Percentiles rank a stretch among this genome's conserved stretches.
Conservation (phyloP, 2,888 invertebrate species). For the Mesorhabditis sp. region DNA sequence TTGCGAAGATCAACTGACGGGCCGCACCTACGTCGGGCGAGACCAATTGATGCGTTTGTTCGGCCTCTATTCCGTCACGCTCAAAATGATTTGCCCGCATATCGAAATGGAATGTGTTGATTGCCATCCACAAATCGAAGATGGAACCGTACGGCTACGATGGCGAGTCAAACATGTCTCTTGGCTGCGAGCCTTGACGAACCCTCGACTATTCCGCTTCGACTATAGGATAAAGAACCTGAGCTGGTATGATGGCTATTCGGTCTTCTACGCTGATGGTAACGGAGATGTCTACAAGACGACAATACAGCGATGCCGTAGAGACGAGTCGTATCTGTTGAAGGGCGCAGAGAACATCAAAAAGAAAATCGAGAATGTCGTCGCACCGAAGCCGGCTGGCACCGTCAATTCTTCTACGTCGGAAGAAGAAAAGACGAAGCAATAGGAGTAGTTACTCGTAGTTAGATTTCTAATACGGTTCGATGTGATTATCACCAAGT, state of each 20-base stretch:
- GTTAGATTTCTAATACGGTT: too few relatives aligned
- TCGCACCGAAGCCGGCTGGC: constrained; percentile 5
- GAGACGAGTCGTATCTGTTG: neutral
- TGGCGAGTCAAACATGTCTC: constrained; percentile 52
- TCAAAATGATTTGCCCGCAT: constrained; percentile 1
- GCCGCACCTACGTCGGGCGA: constrained; percentile 29
- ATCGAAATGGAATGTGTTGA: constrained; percentile 16
- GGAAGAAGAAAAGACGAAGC: neutral
- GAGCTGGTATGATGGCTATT: constrained; percentile 54
- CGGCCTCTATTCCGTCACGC: constrained; percentile 16
- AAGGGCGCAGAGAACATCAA: neutral
- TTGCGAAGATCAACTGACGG: constrained; percentile 47
- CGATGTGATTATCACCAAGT: too few relatives aligned
- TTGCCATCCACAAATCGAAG: constrained; percentile 47
- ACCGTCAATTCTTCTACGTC: neutral
- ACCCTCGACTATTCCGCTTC: constrained; percentile 31
- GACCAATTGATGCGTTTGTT: constrained; percentile 43
- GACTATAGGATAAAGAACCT: constrained; percentile 38
- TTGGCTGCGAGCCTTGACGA: constrained; percentile 24
- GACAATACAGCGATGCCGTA: constrained; percentile 32
- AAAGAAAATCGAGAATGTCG: neutral
- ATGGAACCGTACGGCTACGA: constrained; percentile 54
- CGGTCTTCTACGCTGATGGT: constrained; percentile 51
- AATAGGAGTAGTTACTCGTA: neutral
- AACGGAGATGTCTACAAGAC: constrained; percentile 51